Evolutionary conservation across 2,797 vertebrate genomes (phyloP).

Genomic region (Centropyge bicolor): DNA sequence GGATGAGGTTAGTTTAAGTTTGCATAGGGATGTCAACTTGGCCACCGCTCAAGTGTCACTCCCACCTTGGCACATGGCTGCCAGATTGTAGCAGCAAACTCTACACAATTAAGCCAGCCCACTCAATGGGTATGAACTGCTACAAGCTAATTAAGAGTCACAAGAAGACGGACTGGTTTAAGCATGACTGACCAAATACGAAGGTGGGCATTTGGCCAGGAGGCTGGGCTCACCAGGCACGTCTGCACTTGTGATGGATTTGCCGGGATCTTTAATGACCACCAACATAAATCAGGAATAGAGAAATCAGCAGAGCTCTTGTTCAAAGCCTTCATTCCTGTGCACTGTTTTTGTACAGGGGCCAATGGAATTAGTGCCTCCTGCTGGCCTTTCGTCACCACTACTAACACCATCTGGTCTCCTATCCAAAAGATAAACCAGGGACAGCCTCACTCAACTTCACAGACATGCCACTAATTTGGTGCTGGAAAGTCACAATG

Average conservation of each 20-base stretch:
- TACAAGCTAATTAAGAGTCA: slow-evolving; percentile 61
- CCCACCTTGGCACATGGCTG: slow-evolving; percentile 7
- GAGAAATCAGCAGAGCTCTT: slow-evolving; percentile 3
- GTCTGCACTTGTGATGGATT: slow-evolving; percentile 10
- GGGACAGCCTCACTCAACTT: slow-evolving; percentile 55
- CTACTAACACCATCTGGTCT: slow-evolving; percentile 72
- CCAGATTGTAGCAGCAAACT: slow-evolving; percentile 39
- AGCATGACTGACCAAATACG: slow-evolving; percentile 35
- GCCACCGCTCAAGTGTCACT: neutral
- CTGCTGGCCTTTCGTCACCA: slow-evolving; percentile 72
- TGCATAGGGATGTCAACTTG: neutral
- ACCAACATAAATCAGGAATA: neutral
- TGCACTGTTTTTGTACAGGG: slow-evolving; percentile 42
- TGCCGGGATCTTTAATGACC: slow-evolving; percentile 19
- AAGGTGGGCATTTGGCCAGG: slow-evolving; percentile 32
- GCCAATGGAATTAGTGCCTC: slow-evolving; percentile 71
- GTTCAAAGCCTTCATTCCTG: slow-evolving; percentile 30
- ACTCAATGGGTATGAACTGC: slow-evolving; percentile 43
- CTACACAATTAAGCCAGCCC: slow-evolving; percentile 37
- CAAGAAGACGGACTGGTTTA: slow-evolving; percentile 44
- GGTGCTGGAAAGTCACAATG: slow-evolving; percentile 26
- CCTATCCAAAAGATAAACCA: slow-evolving; percentile 63
- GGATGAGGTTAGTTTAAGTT: neutral
- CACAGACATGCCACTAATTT: slow-evolving; percentile 36
- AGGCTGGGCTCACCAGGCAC: slow-evolving; percentile 16